Conservation (phyloP, 2,888 invertebrate genomes). For the Orthonychiurus folsomi region DNA sequence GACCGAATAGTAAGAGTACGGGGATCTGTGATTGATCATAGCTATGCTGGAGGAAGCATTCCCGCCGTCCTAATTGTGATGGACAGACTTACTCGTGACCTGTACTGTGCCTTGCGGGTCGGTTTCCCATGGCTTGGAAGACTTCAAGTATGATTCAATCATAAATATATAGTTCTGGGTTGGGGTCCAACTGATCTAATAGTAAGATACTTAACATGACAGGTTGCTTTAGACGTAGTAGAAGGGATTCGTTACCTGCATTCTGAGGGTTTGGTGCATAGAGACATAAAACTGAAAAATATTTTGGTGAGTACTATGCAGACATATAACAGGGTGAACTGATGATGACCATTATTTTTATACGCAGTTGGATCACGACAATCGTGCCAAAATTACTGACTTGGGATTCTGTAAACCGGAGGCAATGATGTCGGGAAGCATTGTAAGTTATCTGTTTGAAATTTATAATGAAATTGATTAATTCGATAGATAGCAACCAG, state of each 20-base stretch:
- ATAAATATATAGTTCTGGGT: neutral
- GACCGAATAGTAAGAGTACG: constrained; percentile 64
- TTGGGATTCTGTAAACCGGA: constrained; percentile 83
- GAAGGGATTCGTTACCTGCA: constrained; percentile 82
- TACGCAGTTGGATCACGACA: constrained; percentile 55
- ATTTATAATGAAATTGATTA: too few relatives aligned
- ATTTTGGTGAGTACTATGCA: constrained; percentile 56
- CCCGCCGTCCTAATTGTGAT: constrained; percentile 74
- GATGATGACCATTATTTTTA: neutral
- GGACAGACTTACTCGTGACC: constrained; percentile 62
- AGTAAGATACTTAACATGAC: constrained; percentile 28
- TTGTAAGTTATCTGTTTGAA: too few relatives aligned
- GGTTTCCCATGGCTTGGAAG: constrained; percentile 57
- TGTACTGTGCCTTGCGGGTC: constrained; percentile 64
- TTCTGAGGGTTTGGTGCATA: constrained; percentile 75
- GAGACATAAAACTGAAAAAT: constrained; percentile 84
- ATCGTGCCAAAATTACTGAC: constrained; percentile 73
- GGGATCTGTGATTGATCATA: constrained; percentile 73
- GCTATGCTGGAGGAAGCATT: constrained; percentile 58
- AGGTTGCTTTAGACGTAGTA: constrained; percentile 71
- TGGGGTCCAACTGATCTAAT: neutral
- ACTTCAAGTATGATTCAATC: constrained; percentile 44
- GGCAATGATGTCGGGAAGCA: constrained; percentile 80
- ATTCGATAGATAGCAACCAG: neutral
- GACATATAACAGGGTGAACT: too few relatives aligned